phyloP scores from a whole-genome alignment of 2,888 invertebrate genomes.

The Polymixis lichenea region DNA sequence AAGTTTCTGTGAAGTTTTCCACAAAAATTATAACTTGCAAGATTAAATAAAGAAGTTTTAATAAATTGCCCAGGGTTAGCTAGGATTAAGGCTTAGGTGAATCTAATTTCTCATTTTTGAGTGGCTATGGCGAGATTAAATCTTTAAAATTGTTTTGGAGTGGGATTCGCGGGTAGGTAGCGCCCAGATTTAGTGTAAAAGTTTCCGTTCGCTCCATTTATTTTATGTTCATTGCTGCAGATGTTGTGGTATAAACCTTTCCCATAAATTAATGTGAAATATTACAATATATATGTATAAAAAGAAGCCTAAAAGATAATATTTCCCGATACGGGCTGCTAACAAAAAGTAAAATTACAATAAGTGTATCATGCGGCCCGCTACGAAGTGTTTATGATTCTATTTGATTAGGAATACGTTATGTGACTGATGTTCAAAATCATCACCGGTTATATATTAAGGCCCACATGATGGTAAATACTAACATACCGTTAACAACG shows the following conservation, averaged over 20 bases:
- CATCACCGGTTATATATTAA: neutral
- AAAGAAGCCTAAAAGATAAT: conserved; percentile 17
- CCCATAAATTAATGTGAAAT: conserved; percentile 42
- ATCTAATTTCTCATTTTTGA: conserved; percentile 76
- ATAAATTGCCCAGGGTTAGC: conserved; percentile 86
- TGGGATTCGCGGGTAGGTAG: conserved; percentile 59
- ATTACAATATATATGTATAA: conserved; percentile 17
- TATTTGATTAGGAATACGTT: neutral
- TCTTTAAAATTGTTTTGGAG: conserved; percentile 64
- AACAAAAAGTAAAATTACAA: neutral
- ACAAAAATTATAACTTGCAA: conserved; percentile 89
- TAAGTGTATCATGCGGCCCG: neutral
- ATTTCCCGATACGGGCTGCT: neutral
- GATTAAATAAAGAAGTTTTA: conserved; percentile 89
- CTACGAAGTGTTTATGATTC: neutral
- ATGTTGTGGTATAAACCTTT: conserved; percentile 43
- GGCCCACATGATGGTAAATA: neutral
- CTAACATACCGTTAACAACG: neutral
- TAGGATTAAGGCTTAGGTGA: conserved; percentile 81
- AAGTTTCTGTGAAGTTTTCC: conserved; percentile 87
- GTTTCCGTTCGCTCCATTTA: conserved; percentile 55
- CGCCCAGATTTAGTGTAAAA: conserved; percentile 56
- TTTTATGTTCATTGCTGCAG: conserved; percentile 58
- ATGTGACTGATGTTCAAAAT: neutral
- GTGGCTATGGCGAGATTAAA: conserved; percentile 63